Evolutionary conservation across 1,140 invertebrate genomes (phyloP), one percentile per base, ranked within the genome.

Genomic region (Mylabris phalerata): DNA sequence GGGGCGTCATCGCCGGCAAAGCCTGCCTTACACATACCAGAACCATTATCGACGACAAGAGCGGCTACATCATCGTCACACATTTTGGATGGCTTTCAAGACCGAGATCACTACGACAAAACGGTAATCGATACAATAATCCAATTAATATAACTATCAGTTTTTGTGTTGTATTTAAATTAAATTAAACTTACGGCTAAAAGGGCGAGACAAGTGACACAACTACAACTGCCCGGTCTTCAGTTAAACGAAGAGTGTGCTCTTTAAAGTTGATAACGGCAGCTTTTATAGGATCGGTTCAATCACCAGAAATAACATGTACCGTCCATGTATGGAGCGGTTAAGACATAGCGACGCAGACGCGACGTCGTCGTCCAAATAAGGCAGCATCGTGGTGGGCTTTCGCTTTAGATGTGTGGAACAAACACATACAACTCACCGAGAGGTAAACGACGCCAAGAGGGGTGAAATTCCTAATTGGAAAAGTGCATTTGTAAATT

Each of bases 31-130:
- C 90, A 93, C 90, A 93, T 93, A 74, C 90, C 87, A 75, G 87
- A 90, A 66, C 89, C 88, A 82, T 92, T 91, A 79, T 90, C 89
- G 66, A 90, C 86, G 64, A 90, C 88, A 85, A 91, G 75, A 75
- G 92, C 89, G 73, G 88, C 87, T 81, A 93, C 88, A 81, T 93
- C 90, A 77, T 93, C 89, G 84, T 90, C 88, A 83, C 88, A 90
- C 89, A 92, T 92, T 75, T 80, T 87, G 19, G 19, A 19, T 19
- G 19, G 19, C 19, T 19, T 19, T 19, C 19, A 19, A 19, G 19
- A 19, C 19, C 19, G 19, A 19, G 1, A 19, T 19, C 19, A 19
- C 19, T 19, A 19, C 19, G 19, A 1, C 19, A 19, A 19, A 13
- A 19, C 19, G 19, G 19, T 19, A 19, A 19, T 19, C 19, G 19